Percentiles rank a stretch among this genome's conserved stretches.
Evolutionary conservation across 2,888 invertebrate genomes (phyloP).

Genomic region (Hypolimnas misippus): DNA sequence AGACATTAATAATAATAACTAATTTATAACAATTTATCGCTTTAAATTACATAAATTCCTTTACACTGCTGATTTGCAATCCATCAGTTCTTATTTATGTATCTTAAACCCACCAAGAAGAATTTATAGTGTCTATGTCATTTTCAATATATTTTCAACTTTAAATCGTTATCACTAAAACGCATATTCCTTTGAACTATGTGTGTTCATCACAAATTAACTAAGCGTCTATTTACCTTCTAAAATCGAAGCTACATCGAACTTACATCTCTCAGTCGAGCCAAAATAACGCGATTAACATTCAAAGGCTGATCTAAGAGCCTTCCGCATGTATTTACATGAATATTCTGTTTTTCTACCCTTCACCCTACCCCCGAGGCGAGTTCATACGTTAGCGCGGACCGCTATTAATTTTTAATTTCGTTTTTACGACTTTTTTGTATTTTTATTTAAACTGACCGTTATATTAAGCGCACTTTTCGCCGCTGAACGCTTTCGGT

Average conservation of each 20-base stretch:
- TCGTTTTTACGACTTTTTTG: slow-evolving; percentile 54
- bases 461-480: slow-evolving; percentile 37
- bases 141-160: no score
- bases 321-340: slow-evolving; percentile 42
- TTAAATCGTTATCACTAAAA: neutral
- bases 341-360: slow-evolving; percentile 39
- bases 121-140: no score
- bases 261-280: slow-evolving; percentile 10
- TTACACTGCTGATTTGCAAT: no score
- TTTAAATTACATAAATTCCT: no score
- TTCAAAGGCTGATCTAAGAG: slow-evolving; percentile 40
- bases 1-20: no score
- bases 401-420: slow-evolving; percentile 62
- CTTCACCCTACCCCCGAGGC: slow-evolving; percentile 31
- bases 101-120: no score
- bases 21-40: no score
- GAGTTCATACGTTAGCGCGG: slow-evolving; percentile 49
- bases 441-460: slow-evolving; percentile 40
- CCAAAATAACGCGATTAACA: slow-evolving; percentile 37
- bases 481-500: slow-evolving; percentile 30
- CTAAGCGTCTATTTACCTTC: neutral
- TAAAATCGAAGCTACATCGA: slow-evolving; percentile 7
- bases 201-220: neutral
- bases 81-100: no score
- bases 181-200: neutral